Base-by-base conservation (phyloP, 2,797 vertebrate genomes). In the Columba guinea region DNA sequence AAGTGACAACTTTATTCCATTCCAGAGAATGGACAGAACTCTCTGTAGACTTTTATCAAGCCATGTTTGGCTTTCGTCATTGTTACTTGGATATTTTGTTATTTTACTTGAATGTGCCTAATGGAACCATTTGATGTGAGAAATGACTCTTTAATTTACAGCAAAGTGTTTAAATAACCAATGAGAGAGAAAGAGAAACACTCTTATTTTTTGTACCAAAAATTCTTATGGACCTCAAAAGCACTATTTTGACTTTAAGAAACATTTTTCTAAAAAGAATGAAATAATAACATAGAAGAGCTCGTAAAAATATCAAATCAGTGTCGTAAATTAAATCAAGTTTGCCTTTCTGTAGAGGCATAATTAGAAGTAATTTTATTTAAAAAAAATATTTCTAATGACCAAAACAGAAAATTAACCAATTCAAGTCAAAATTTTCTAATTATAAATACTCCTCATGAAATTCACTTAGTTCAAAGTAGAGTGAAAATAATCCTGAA, bases 11-110 rank as follows among this genome's bases (percentile, higher is more conserved):
- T 98, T 98, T 98, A 98, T 98, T 98, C 98, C 99, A 99, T 99
- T 99, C 99, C 97, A 99, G 98, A 99, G 99, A 99, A 99, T 99
- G 99, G 99, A 98, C 97, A 93, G 95, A 98, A 98, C 98, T 98
- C 95, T 98, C 94, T 95, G 95, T 97, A 98, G 97, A 98, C 98
- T 98, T 98, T 97, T 98, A 98, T 98, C 98, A 98, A 99, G 99
- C 99, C 98, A 98, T 98, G 97, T 97, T 98, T 98, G 99, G 98
- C 98, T 97, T 94, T 96, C 2, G 7, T 97, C 97, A 97, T 98
- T 97, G 96, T 98, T 97, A 97, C 97, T 97, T 98, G 98, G 98
- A 98, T 98, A 98, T 98, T 98, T 98, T 98, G 97, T 98, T 97
- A 97, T 98, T 98, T 98, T 98, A 98, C 98, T 98, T 98, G 98